Evolutionary conservation across 2,888 invertebrate species (phyloP).

Genomic region (Machimus atricapillus): DNA sequence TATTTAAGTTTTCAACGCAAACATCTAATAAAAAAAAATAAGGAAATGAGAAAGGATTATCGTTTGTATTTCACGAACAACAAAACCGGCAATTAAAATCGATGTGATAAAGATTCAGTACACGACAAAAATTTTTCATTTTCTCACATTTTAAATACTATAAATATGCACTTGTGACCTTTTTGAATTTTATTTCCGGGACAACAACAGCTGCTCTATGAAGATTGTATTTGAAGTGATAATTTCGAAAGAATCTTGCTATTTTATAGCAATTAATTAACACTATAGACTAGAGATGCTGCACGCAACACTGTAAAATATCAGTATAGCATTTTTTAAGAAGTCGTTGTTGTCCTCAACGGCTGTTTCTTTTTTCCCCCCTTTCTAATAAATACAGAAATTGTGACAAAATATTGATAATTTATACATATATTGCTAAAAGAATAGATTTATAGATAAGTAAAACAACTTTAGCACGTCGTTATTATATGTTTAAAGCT

Average conservation of each 20-base stretch:
- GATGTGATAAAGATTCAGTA: not conserved
- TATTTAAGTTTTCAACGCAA: not conserved
- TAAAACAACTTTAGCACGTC: not conserved
- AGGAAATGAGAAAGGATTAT: not conserved
- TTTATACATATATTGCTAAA: not conserved
- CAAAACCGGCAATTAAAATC: not conserved
- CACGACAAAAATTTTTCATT: not conserved
- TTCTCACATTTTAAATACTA: not conserved
- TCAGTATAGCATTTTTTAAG: not conserved
- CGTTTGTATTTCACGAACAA: not conserved
- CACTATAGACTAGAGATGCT: not conserved
- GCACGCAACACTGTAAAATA: not conserved
- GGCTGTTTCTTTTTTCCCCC: not conserved
- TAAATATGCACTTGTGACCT: not conserved
- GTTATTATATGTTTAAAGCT: not conserved
- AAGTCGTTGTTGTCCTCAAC: not conserved
- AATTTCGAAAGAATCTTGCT: not conserved
- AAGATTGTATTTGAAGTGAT: not conserved
- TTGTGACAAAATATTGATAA: not conserved
- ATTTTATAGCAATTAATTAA: not conserved
- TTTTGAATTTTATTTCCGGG: not conserved
- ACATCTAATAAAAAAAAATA: not conserved
- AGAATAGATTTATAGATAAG: not conserved
- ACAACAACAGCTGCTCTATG: not conserved
- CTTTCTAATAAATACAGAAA: not conserved